Conservation (phyloP, 2,797 vertebrate species). For the Manis pentadactyla region DNA sequence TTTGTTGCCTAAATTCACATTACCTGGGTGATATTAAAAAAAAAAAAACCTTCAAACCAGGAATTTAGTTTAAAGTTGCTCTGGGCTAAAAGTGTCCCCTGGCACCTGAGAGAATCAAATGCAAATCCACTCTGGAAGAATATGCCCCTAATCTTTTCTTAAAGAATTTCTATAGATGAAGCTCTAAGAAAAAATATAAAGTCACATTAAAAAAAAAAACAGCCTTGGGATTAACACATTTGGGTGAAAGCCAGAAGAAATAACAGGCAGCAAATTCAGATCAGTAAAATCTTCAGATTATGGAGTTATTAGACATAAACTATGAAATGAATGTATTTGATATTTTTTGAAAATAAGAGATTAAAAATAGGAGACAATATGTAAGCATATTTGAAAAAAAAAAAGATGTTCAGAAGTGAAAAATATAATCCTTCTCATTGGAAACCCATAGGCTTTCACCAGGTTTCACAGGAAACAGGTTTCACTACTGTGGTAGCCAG, state of each 20-base stretch:
- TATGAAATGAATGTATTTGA: neutral
- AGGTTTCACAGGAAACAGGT: neutral
- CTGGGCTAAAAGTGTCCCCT: neutral
- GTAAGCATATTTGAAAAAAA: neutral
- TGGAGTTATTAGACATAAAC: neutral
- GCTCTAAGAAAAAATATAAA: neutral
- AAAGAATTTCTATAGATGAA: neutral
- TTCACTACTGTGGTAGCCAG: neutral
- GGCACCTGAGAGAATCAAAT: neutral
- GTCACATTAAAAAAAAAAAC: neutral
- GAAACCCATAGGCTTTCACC: neutral
- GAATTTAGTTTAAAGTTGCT: constrained; percentile 33
- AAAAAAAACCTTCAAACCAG: neutral
- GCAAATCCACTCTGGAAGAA: neutral
- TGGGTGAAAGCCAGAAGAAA: neutral
- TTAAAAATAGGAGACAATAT: neutral
- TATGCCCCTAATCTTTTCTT: neutral
- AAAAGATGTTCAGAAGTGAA: neutral
- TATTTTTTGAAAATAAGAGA: constrained; percentile 24
- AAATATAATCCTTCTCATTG: neutral
- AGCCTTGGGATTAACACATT: neutral
- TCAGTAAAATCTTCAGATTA: neutral
- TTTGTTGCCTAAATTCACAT: neutral
- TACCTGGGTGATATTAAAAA: neutral
- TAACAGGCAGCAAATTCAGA: neutral